Conservation (phyloP, 2,888 invertebrate species). For the Agrilus biguttatus region DNA sequence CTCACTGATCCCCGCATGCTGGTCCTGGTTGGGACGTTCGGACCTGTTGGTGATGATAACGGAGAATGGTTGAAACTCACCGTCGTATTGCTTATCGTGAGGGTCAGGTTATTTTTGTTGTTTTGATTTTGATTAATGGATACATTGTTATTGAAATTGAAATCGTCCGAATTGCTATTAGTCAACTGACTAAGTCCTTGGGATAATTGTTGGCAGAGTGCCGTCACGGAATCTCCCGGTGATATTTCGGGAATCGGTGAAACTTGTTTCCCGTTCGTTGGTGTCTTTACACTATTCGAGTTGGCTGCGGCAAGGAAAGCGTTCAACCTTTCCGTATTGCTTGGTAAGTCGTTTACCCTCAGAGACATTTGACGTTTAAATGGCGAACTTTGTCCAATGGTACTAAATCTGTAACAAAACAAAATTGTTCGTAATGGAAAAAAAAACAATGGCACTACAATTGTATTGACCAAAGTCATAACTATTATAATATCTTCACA, state of each 20-base stretch:
- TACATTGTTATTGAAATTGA: slow-evolving; percentile 41
- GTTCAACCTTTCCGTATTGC: slow-evolving; percentile 72
- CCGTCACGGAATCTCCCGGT: slow-evolving; percentile 50
- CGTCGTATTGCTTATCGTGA: slow-evolving; percentile 25
- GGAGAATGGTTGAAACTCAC: slow-evolving; percentile 22
- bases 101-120: slow-evolving; percentile 37
- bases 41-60: slow-evolving; percentile 15
- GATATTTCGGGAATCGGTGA: slow-evolving; percentile 68
- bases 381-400: slow-evolving; percentile 64
- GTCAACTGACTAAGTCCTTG: slow-evolving; percentile 50
- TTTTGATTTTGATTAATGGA: slow-evolving; percentile 37
- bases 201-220: slow-evolving; percentile 64
- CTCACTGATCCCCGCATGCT: slow-evolving; percentile 7
- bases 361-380: slow-evolving; percentile 94
- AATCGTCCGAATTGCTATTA: slow-evolving; percentile 40
- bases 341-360: slow-evolving; percentile 87
- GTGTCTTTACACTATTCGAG: slow-evolving; percentile 15
- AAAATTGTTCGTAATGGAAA: no score
- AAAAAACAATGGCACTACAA: no score
- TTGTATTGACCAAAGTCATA: no score
- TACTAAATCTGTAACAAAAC: slow-evolving; percentile 41
- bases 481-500: no score
- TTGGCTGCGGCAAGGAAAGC: slow-evolving; percentile 35
- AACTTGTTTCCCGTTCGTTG: slow-evolving; percentile 32
- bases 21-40: slow-evolving; percentile 13